Base-by-base conservation (phyloP, 2,888 invertebrate species). In the Aplocera efformata region DNA sequence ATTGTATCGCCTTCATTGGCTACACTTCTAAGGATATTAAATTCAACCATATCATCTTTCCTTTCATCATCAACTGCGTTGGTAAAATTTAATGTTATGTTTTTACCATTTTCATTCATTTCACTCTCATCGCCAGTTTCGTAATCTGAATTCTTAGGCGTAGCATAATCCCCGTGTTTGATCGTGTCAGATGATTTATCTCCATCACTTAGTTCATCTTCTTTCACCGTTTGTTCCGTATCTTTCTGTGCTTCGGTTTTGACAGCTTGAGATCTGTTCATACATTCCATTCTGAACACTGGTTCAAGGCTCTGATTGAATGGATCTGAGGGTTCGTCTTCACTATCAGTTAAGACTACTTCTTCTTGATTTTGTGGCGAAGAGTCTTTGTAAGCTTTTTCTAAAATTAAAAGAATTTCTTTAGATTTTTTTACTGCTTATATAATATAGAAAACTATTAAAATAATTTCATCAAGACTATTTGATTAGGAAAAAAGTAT, bases 281-380 rank as follows among this genome's bases (percentile, higher is more conserved):
- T 58, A 3, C 70, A 61, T 38, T 77, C 75, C 34, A 69, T 80
- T 27, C 59, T 77, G 37, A 85, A 78, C 0, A 67, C 60, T 0
- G 85, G 84, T 49, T 84, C 84, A 1, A 85, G 59, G 23, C 82
- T 81, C 31, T 83, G 75, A 21, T 80, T 81, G 25, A 62, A 63
- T 0, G 67, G 58, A 32, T 77, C 77, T 0, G 52, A 50, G 11
- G 65, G 63, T 7, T 67, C 69, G 0, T 75, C 70, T 36, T 78
- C 79, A 30, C 72, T 74, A 13, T 79, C 79, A 0, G 66, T 58
- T 8, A 72, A 20, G 0, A 71, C 48, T 0, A 68, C 60, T 25
- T 73, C 72, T 33, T 68, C 61, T 1, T 57, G 48, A 13, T 48
- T 37, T 8, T 36, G 48, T 3, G 52, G 25, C 0, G 44, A 32